Conservation (phyloP, 2,888 invertebrate genomes). For the Anagyrus pseudococci region DNA sequence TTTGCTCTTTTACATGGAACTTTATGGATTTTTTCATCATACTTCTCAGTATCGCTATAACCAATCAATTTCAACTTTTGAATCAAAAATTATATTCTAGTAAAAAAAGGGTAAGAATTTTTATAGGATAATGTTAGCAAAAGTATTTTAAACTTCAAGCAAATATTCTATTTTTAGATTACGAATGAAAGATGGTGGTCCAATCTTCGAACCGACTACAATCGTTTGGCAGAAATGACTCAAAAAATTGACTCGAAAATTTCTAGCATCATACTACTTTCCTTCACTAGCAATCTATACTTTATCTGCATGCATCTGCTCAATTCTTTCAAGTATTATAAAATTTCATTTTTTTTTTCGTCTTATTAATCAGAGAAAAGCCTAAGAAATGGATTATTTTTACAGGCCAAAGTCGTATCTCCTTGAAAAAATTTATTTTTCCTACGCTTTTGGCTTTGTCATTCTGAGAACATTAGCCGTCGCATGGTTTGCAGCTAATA, state of each 20-base stretch:
- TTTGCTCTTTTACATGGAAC: constrained; percentile 76
- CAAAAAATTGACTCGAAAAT: constrained; percentile 68
- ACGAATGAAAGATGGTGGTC: constrained; percentile 73
- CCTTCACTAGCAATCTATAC: constrained; percentile 75
- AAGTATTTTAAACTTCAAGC: background rate
- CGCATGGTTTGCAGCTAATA: constrained; percentile 69
- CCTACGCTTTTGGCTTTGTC: constrained; percentile 72
- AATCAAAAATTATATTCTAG: constrained; percentile 64
- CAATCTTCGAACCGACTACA: constrained; percentile 71
- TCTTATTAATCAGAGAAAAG: background rate
- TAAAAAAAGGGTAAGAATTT: constrained; percentile 66
- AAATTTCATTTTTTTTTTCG: constrained; percentile 2
- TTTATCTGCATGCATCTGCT: constrained; percentile 78
- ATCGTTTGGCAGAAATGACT: constrained; percentile 69
- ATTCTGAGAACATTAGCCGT: constrained; percentile 69
- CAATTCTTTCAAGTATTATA: constrained; percentile 69
- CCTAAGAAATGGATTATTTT: too few relatives aligned
- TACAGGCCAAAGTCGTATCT: constrained; percentile 63
- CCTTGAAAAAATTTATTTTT: constrained; percentile 69
- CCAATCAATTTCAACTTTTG: constrained; percentile 71
- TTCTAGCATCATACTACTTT: constrained; percentile 70
- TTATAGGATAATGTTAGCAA: too few relatives aligned
- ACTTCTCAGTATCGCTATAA: constrained; percentile 73
- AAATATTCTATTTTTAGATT: constrained; percentile 60
- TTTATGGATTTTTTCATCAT: constrained; percentile 78